Evolutionary conservation across 2,888 invertebrate species (phyloP).

Genomic region (Drosophila paranaensis): DNA sequence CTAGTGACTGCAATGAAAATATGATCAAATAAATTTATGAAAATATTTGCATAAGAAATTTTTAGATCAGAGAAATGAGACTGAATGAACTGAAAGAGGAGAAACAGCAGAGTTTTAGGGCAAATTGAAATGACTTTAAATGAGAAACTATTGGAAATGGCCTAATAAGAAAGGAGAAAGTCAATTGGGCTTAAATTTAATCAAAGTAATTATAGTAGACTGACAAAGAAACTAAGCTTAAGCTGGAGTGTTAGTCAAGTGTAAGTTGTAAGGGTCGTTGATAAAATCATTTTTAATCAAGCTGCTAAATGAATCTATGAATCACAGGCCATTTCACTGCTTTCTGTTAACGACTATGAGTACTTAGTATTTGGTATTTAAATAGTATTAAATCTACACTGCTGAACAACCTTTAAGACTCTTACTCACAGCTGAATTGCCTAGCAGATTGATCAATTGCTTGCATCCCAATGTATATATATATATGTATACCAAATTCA

Average conservation of each 20-base stretch:
- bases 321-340: background rate
- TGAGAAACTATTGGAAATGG: no score
- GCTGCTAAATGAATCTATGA: no score
- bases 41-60: no score
- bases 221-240: background rate
- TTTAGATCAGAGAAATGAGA: no score
- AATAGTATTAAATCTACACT: background rate
- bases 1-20: background rate
- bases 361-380: background rate
- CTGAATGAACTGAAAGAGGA: background rate
- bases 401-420: background rate
- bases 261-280: background rate
- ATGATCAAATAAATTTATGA: background rate
- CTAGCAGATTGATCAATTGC: background rate
- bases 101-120: background rate
- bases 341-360: background rate
- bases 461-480: no score
- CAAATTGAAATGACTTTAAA: background rate
- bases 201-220: background rate
- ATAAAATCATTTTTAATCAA: no score
- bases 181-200: no score
- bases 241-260: background rate
- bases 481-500: no score
- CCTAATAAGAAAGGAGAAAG: no score
- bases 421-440: background rate